Evolutionary conservation across 2,113 vertebrate genomes (phyloP).

Genomic region (Enhydra lutris): DNA sequence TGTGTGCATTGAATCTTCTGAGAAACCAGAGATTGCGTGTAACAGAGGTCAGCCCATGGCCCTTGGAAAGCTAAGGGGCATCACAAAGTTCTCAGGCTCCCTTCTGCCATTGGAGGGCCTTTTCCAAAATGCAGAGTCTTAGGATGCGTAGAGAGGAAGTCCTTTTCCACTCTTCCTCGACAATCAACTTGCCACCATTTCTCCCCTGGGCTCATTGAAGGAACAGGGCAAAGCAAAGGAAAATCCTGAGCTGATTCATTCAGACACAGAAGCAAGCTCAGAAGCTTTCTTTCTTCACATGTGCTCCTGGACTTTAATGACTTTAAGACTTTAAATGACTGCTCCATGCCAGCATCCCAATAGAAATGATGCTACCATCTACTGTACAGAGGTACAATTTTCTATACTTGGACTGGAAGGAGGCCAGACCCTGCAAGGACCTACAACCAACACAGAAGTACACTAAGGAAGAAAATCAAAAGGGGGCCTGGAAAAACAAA

Average conservation of each 20-base stretch:
- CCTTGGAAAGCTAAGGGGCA: accelerated
- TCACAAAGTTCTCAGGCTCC: not conserved
- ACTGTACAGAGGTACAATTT: not conserved
- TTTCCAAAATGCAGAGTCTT: not conserved
- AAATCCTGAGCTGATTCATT: not conserved
- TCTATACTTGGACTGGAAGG: conserved; percentile 1
- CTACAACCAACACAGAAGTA: not conserved
- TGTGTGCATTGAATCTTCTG: accelerated
- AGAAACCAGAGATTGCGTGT: not conserved
- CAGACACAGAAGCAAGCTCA: not conserved
- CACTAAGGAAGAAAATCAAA: not conserved
- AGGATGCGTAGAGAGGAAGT: not conserved
- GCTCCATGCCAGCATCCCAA: not conserved
- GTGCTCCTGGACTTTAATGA: not conserved
- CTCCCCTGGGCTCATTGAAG: not conserved
- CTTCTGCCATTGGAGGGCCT: not conserved
- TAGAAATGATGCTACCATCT: not conserved
- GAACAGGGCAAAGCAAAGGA: not conserved
- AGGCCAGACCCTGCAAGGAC: not conserved
- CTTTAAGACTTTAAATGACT: not conserved
- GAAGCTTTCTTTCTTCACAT: not conserved
- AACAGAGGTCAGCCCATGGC: not conserved
- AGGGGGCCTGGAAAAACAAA: not conserved
- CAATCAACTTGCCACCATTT: not conserved
- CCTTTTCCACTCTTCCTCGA: not conserved